Evolutionary conservation across 2,888 invertebrate species (phyloP).

Genomic region (Hemicrepidius hirtus): DNA sequence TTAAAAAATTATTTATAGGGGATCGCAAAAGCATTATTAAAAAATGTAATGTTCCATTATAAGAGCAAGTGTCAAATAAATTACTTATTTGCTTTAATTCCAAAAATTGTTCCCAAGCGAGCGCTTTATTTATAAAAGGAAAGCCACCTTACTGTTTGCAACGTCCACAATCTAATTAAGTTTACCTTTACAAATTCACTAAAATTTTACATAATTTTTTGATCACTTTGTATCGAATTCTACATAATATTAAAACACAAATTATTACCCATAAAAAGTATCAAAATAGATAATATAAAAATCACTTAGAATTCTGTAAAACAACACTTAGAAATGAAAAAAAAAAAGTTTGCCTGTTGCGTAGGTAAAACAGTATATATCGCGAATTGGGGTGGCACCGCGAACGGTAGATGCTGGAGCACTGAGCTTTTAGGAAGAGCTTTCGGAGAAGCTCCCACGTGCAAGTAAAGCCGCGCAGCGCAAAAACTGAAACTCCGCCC

Average conservation of each 20-base stretch:
- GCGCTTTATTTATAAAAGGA: too few relatives aligned
- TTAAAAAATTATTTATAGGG: not conserved
- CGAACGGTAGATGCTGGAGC: slow-evolving; percentile 39
- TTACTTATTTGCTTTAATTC: too few relatives aligned
- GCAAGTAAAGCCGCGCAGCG: slow-evolving; percentile 48
- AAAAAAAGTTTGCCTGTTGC: slow-evolving; percentile 41
- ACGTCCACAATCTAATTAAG: too few relatives aligned
- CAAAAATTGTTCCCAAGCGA: too few relatives aligned
- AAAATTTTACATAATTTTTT: too few relatives aligned
- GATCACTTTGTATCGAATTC: too few relatives aligned
- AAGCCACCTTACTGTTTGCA: too few relatives aligned
- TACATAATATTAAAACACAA: not conserved
- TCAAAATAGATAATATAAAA: not conserved
- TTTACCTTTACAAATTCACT: too few relatives aligned
- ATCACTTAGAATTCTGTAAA: not conserved
- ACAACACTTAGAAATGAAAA: slow-evolving; percentile 2
- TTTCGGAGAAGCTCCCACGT: slow-evolving; percentile 51
- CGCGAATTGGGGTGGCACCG: slow-evolving; percentile 32
- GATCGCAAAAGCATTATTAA: too few relatives aligned
- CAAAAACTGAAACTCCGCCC: slow-evolving; percentile 51
- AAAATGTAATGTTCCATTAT: too few relatives aligned
- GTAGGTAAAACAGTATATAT: slow-evolving; percentile 33
- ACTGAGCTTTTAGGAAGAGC: slow-evolving; percentile 48
- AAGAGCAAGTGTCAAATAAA: too few relatives aligned
- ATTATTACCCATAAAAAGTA: not conserved